Conservation (phyloP, 2,113 vertebrate genomes). For the Alethe castanea region DNA sequence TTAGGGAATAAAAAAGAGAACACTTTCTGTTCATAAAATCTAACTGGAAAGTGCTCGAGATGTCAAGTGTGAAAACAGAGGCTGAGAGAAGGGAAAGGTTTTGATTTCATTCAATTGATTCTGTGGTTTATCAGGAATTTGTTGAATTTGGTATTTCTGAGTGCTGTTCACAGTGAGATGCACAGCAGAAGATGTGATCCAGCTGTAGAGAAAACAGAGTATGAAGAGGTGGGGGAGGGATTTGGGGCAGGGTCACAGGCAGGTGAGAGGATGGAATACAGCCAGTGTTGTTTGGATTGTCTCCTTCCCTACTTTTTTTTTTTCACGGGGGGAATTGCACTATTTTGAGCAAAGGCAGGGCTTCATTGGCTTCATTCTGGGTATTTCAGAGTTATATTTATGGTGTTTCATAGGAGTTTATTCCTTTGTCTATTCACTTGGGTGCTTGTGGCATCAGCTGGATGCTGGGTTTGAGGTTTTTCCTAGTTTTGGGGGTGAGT, state of each 20-base stretch:
- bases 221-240: background rate
- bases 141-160: background rate
- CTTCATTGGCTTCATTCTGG: fast-evolving
- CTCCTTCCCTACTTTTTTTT: background rate
- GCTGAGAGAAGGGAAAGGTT: background rate
- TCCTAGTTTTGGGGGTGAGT: fast-evolving
- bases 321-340: background rate
- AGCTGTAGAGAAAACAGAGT: background rate
- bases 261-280: background rate
- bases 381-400: background rate
- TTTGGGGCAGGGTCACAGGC: background rate
- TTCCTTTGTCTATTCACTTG: fast-evolving
- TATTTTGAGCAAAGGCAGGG: background rate
- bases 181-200: background rate
- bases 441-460: background rate
- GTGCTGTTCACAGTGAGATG: background rate
- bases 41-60: background rate
- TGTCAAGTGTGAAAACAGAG: background rate
- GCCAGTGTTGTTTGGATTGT: background rate
- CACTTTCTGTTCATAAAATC: background rate
- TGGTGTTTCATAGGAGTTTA: fast-evolving
- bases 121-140: background rate
- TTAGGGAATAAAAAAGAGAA: background rate
- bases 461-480: background rate
- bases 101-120: background rate